Evolutionary conservation across 2,888 invertebrate species (phyloP), one percentile per base, ranked within the genome.

Genomic region (Tanypteryx hageni): DNA sequence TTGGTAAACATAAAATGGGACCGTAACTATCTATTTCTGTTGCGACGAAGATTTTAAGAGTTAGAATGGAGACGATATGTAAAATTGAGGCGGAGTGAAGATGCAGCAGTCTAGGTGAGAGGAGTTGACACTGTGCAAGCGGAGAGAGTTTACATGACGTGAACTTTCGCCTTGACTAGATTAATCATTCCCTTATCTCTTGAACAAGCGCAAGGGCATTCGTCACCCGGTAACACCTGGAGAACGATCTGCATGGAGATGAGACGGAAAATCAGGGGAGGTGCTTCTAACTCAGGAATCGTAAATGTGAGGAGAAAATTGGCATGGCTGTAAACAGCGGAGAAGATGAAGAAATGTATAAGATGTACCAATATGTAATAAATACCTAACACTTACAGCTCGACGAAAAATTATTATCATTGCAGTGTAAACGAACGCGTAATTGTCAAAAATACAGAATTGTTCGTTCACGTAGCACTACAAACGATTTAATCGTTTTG

Each of bases 191-290:
- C 76, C 9, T 76, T 76, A 76, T 76, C 76, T 22, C 22, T 76
- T 76, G 76, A 76, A 76, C 22, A 76, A 22, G 27, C 76, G 76
- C 76, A n/a, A 76, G 76, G 27, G 27, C 76, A 76, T 76, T 76
- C 76, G 76, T 76, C 76, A 22, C 76, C 22, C 1, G 4, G 76
- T 11, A 76, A 13, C 76, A 76, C 76, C 76, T 76, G 76, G 13
- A 76, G 76, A 44, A 44, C 44, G 44, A 44, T 44, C 44, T 44
- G 44, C 44, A 5, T 44, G 44, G 27, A 76, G 27, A 2, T 22
- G 76, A 11, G 27, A 5, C 22, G 16, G 76, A 64, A 14, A 22
- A 68, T 10, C 22, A 27, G 27, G 11, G 22, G 76, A 76, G 22
- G 22, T 22, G 27, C 22, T 76, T 0, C 76, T 0, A 27, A 22